Evolutionary conservation across 2,888 invertebrate species (phyloP).

Genomic region (Theretra japonica): DNA sequence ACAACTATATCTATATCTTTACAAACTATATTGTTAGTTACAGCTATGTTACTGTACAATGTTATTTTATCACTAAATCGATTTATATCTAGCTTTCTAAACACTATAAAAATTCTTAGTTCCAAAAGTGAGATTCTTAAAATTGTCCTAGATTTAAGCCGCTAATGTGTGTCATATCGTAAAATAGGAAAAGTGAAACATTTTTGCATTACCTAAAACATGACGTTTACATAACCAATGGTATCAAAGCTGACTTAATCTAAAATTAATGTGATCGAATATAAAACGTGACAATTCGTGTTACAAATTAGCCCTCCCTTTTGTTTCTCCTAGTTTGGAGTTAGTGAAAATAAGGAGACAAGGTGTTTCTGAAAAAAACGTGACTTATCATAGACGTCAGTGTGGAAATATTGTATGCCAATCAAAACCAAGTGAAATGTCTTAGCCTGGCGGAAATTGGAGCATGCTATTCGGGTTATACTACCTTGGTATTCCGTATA

Average conservation of each 20-base stretch:
- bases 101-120: not conserved
- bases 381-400: constrained; percentile 11
- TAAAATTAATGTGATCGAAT: constrained; percentile 13
- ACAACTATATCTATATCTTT: constrained; percentile 7
- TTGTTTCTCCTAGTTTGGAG: constrained; percentile 25
- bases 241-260: constrained; percentile 15
- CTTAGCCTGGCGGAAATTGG: constrained; percentile 37
- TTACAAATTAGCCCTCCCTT: constrained; percentile 29
- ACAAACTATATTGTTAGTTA: constrained; percentile 21
- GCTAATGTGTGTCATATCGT: constrained; percentile 3
- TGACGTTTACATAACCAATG: not conserved
- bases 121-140: constrained; percentile 17
- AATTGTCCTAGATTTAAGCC: constrained; percentile 14
- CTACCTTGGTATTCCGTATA: constrained; percentile 32
- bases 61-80: constrained; percentile 24
- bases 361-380: constrained; percentile 29
- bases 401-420: not conserved
- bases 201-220: constrained; percentile 28
- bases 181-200: constrained; percentile 14
- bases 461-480: constrained; percentile 44
- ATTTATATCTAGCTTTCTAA: constrained; percentile 35
- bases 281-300: constrained; percentile 1
- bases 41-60: constrained; percentile 19
- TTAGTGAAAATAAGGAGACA: constrained; percentile 11
- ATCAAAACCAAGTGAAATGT: constrained; percentile 36